Evolutionary conservation across 1,140 invertebrate species (phyloP), one percentile per base, ranked within the genome.

Genomic region (Theocolax elegans): DNA sequence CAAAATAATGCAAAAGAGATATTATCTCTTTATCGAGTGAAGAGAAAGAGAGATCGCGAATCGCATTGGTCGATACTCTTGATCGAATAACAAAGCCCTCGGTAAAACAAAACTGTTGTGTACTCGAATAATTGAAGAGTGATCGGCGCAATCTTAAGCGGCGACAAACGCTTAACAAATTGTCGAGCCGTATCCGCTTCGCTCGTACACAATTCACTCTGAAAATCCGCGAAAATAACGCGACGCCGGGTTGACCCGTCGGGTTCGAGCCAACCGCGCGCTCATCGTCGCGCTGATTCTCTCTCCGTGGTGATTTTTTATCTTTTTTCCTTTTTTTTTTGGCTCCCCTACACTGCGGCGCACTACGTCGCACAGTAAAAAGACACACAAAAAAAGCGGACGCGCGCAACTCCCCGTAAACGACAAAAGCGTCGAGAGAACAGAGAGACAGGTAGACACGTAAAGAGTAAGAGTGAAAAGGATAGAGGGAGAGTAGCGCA

Each of bases 401-500:
- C 13, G 44, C 12, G 27, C 13, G 42, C 44, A 62, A 60, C 27
- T 48, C 17, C 1, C 27, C 62, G 64, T 40, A 42, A 56, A 66
- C 25, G 64, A 65, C 17, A 66, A 56, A 54, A 54, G 51, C 51
- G 54, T 23, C n/a, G 17, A 64, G 31, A 62, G 58, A n/a, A 48
- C 27, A 13, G 27, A 31, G 38, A 51, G 48, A 51, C 62, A 64
- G 46, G 31, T 64, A 64, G 31, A 51, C 62, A 25, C 8, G 27
- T 35, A 31, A 1, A 23, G 29, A 40, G 35, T 15, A 17, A 21
- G 27, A 21, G n/a, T 19, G 35, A 21, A 38, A 40, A 2, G 10
- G 35, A 9, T 17, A 49, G 19, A 25, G 12, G 6, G 29, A 23
- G 19, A 63, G 29, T 31, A 40, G 49, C 21, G 62, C 46, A 27